A percentile compares a stretch with the other conserved stretches of the same genome.
Evolutionary conservation across 2,797 vertebrate species (phyloP).

Genomic region (Poeciliopsis presidionis): DNA sequence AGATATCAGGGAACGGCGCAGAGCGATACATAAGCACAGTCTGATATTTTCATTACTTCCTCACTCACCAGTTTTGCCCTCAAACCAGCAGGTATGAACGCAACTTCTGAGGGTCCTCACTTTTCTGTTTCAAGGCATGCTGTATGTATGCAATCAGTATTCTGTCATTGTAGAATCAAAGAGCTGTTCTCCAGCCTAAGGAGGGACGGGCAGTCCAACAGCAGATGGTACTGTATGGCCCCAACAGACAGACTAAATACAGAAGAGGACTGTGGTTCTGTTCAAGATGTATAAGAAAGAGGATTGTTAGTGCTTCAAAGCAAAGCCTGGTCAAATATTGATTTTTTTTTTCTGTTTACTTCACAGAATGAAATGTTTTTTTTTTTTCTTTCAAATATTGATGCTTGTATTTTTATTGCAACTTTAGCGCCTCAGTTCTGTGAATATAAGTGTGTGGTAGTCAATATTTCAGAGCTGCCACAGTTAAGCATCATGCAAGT

Average conservation of each 20-base stretch:
- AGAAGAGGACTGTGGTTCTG: background rate
- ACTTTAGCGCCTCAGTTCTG: background rate
- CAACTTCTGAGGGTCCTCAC: background rate
- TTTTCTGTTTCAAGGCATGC: background rate
- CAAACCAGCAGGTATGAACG: constrained; percentile 3
- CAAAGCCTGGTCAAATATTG: constrained; percentile 7
- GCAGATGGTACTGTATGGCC: background rate
- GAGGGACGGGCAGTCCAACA: background rate
- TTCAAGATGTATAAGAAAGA: constrained; percentile 3
- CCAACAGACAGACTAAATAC: background rate
- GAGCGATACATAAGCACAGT: constrained; percentile 16
- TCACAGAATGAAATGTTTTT: background rate
- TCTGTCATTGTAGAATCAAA: background rate
- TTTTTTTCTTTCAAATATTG: constrained; percentile 1
- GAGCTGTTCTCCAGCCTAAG: background rate
- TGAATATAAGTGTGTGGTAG: background rate
- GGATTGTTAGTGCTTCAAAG: constrained; percentile 1
- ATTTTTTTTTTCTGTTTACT: background rate
- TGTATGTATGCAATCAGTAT: background rate
- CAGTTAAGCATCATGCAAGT: background rate
- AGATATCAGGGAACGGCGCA: constrained; percentile 13
- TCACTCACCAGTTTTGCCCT: constrained; percentile 12
- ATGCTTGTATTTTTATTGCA: background rate
- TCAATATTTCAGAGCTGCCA: background rate
- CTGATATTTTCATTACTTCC: constrained; percentile 8